phyloP scores from a whole-genome alignment of 2,888 invertebrate species.

The Xylota sylvarum region DNA sequence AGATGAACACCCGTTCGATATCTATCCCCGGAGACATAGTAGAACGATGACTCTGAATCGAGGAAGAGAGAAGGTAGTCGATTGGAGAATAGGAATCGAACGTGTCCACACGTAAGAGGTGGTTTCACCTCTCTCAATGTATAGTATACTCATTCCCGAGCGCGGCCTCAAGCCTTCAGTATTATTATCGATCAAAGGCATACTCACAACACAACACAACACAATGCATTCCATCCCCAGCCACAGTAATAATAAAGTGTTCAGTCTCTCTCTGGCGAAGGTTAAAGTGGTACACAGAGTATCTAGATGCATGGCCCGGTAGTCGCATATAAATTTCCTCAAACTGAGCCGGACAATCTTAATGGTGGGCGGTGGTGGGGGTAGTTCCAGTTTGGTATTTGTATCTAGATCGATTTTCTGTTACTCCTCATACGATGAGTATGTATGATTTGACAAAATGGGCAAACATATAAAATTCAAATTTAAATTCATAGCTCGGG shows the following conservation, averaged over 20 bases:
- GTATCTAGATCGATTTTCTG: constrained; percentile 55
- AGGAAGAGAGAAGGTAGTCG: not conserved
- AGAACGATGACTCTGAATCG: constrained; percentile 1
- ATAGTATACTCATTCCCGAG: constrained; percentile 18
- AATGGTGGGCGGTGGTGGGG: not conserved
- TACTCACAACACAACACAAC: too few species aligned
- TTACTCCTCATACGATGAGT: not conserved
- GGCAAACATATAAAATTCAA: constrained; percentile 68
- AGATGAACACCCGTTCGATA: constrained; percentile 46
- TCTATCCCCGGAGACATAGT: constrained; percentile 10
- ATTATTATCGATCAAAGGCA: constrained; percentile 66
- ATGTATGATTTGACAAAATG: constrained; percentile 61
- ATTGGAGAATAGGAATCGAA: constrained; percentile 21
- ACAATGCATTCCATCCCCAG: constrained; percentile 18
- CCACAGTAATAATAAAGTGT: constrained; percentile 60
- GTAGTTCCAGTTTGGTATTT: not conserved
- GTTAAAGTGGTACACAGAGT: constrained; percentile 39
- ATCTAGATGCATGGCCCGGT: constrained; percentile 15
- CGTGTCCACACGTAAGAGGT: constrained; percentile 37
- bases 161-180: constrained; percentile 62
- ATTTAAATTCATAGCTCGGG: constrained; percentile 66
- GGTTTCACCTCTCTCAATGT: constrained; percentile 26
- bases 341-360: constrained; percentile 13
- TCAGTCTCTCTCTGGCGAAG: constrained; percentile 12
- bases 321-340: constrained; percentile 36